Conservation (phyloP, 2,888 invertebrate species). For the Geophilus truncorum region DNA sequence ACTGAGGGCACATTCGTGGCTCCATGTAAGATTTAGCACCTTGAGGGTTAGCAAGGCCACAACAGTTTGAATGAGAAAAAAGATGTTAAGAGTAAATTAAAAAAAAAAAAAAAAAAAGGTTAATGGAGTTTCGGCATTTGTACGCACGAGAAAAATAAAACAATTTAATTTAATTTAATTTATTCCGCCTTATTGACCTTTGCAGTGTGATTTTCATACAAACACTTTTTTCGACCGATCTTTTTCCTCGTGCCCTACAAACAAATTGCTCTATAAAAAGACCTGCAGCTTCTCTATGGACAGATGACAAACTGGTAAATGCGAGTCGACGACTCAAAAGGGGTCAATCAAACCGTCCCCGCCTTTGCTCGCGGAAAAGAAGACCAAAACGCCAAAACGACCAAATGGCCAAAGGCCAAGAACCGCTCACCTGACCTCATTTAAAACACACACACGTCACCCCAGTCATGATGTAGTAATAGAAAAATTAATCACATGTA, state of each 20-base stretch:
- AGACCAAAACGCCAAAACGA: background rate
- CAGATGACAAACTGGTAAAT: background rate
- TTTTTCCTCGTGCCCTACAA: background rate
- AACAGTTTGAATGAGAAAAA: constrained; percentile 10
- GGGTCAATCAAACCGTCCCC: constrained; percentile 10
- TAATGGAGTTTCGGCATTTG: constrained; percentile 8
- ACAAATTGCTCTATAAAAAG: background rate
- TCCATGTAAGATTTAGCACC: constrained; percentile 10
- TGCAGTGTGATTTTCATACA: background rate
- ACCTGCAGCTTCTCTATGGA: background rate
- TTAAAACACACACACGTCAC: constrained; percentile 16
- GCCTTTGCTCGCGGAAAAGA: background rate
- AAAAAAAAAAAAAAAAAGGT: background rate
- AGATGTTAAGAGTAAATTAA: background rate
- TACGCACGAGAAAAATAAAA: background rate
- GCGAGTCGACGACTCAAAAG: constrained; percentile 1
- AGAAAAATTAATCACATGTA: constrained; percentile 14
- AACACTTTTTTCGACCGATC: background rate
- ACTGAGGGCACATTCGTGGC: constrained; percentile 3
- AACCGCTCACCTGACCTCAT: constrained; percentile 27
- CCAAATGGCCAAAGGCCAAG: constrained; percentile 27
- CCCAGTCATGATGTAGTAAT: constrained; percentile 8
- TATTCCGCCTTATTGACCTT: constrained; percentile 16
- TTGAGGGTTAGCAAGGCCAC: background rate
- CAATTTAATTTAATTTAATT: background rate